Percentiles rank a stretch among this genome's conserved stretches.
These are phyloP conservation scores for Meles meles DNA, from an alignment of 2,113 vertebrate species.

Conservation along the genomic window DNA sequence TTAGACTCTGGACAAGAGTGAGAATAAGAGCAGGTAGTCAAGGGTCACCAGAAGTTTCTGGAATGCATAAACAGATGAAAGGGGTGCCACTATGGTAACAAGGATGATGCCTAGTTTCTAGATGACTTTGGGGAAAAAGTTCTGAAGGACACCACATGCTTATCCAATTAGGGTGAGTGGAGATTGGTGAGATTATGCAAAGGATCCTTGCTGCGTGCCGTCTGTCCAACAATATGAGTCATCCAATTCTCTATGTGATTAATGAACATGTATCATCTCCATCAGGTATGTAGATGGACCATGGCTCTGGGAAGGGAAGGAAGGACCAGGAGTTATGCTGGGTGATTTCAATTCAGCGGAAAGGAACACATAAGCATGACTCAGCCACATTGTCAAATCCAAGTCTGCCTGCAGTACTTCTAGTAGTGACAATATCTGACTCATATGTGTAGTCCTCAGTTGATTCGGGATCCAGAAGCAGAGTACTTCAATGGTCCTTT, in stretches of 20 bases:
- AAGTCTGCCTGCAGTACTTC: background rate
- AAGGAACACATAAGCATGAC: background rate
- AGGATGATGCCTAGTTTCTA: background rate
- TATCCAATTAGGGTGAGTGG: too few relatives aligned
- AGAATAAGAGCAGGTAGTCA: background rate
- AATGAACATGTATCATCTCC: background rate
- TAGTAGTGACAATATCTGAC: background rate
- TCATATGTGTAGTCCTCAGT: accelerated
- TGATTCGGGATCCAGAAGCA: background rate
- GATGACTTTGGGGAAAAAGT: background rate
- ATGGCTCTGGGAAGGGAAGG: background rate
- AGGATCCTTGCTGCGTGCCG: background rate
- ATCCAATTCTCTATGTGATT: background rate
- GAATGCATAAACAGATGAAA: background rate
- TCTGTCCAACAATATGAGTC: background rate
- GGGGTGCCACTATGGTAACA: accelerated
- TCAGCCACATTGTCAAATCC: background rate
- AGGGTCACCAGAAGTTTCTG: background rate
- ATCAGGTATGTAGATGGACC: accelerated
- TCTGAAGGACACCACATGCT: background rate
- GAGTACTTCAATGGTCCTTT: accelerated
- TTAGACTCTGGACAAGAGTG: too few relatives aligned
- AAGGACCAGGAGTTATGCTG: too few relatives aligned
- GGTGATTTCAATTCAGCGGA: background rate
- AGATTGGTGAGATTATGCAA: background rate